Conservation (phyloP, 2,888 invertebrate genomes). For the Hyposoter dolosus region DNA sequence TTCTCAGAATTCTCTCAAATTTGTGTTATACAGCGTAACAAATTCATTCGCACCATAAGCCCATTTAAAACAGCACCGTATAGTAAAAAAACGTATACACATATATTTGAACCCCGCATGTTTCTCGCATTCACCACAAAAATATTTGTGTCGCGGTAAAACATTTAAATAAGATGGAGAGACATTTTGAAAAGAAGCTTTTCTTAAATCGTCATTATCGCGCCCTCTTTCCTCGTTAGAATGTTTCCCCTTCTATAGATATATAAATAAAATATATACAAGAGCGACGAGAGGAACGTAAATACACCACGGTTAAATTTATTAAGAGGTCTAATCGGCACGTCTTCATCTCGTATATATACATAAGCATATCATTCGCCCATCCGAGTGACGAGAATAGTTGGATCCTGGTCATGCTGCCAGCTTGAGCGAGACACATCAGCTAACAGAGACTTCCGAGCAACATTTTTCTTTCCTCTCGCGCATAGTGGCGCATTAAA, state of each 20-base stretch:
- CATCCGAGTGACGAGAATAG: constrained; percentile 64
- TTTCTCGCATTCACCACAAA: constrained; percentile 41
- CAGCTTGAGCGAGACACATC: constrained; percentile 38
- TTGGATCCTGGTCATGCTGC: constrained; percentile 24
- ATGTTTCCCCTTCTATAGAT: constrained; percentile 3
- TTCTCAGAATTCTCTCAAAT: constrained; percentile 41
- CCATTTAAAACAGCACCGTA: constrained; percentile 27
- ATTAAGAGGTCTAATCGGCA: constrained; percentile 66
- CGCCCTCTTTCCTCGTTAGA: constrained; percentile 31
- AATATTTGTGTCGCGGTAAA: constrained; percentile 59
- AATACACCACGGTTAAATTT: constrained; percentile 59
- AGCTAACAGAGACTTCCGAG: constrained; percentile 49
- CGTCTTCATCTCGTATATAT: constrained; percentile 49
- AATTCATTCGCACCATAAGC: constrained; percentile 64
- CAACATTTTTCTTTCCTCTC: constrained; percentile 56
- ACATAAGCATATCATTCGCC: constrained; percentile 42
- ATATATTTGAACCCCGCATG: constrained; percentile 21
- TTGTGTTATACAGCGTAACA: constrained; percentile 57
- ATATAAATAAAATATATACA: constrained; percentile 39
- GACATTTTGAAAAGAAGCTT: constrained; percentile 29
- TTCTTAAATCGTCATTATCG: constrained; percentile 62
- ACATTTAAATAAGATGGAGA: constrained; percentile 55
- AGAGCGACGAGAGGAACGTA: constrained; percentile 48
- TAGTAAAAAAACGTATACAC: not conserved
- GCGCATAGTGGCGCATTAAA: constrained; percentile 56